A percentile compares a stretch with the other conserved stretches of the same genome.
Evolutionary conservation across 2,113 vertebrate species (phyloP).

Genomic region (Tetrao urogallus): DNA sequence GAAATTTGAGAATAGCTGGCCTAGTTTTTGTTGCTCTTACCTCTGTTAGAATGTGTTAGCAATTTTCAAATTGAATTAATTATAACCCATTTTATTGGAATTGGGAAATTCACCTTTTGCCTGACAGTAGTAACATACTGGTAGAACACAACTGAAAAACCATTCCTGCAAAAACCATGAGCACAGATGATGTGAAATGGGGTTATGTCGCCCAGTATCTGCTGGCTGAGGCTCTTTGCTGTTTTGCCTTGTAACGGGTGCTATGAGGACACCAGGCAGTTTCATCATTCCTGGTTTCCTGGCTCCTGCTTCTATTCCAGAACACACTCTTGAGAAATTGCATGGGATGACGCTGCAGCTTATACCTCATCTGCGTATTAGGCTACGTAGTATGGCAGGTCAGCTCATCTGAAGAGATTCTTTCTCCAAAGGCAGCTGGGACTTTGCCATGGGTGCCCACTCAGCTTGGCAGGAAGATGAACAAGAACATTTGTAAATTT

Average conservation of each 20-base stretch:
- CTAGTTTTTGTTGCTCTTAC: neutral
- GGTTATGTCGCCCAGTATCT: neutral
- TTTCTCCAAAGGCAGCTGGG: neutral
- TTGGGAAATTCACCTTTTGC: neutral
- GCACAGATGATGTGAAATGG: neutral
- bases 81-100: neutral
- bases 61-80: neutral
- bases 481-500: slow-evolving; percentile 50
- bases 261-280: neutral
- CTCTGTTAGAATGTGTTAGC: neutral
- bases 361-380: neutral
- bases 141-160: rapidly evolving
- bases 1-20: neutral
- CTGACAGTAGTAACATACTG: neutral
- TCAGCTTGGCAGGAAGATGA: slow-evolving; percentile 45
- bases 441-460: neutral
- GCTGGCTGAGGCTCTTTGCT: neutral
- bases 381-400: neutral
- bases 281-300: neutral
- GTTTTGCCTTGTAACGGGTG: neutral
- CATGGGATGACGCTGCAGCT: neutral
- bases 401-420: neutral
- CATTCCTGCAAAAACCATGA: neutral
- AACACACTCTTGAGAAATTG: neutral
- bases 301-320: neutral